Base-by-base conservation (phyloP, 1,140 invertebrate species). In the Bombus waltoni region DNA sequence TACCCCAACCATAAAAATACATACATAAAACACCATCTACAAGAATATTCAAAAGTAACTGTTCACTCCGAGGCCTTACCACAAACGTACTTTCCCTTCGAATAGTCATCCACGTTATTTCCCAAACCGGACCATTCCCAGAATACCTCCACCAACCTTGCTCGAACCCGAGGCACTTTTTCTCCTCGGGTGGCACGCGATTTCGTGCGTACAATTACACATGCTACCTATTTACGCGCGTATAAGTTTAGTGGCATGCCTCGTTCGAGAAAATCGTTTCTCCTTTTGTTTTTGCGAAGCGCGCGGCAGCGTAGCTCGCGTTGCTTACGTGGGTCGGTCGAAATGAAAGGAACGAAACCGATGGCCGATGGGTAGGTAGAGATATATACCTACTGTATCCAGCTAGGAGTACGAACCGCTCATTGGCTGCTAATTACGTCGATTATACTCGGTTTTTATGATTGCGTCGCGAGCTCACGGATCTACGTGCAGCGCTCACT, bases 391-490 rank as follows among this genome's bases (percentile, higher is more conserved):
- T 80, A 81, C 83, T 44, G 35, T 73, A 78, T 53, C 89, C 78
- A 80, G 75, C 83, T 82, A 77, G 80, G 44, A 85, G 70, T 79
- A 85, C 78, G 77, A 85, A 68, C 74, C 74, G 79, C 68, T 70
- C 62, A 66, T 88, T 86, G 83, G 73, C 62, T 79, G 70, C 82
- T 77, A 90, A 90, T 90, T 90, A 90, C 83, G 73, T 59, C 80
- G 86, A 90, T 90, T 90, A 90, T 86, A 75, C 81, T 72, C 72
- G 59, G 38, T 85, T 90, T 90, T 88, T 90, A 86, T 79, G 68
- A 83, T 83, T 68, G 81, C 81, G 44, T 68, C 83, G 79, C 57
- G n/a, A 76, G 66, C 79, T 72, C 79, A 57, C 71, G 53, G 66
- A 80, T 76, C 86, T 87, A 75, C 76, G 40, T 78, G 77, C 73